Base-by-base conservation (phyloP, 1,140 invertebrate species). In the Drosophila kepulauana region DNA sequence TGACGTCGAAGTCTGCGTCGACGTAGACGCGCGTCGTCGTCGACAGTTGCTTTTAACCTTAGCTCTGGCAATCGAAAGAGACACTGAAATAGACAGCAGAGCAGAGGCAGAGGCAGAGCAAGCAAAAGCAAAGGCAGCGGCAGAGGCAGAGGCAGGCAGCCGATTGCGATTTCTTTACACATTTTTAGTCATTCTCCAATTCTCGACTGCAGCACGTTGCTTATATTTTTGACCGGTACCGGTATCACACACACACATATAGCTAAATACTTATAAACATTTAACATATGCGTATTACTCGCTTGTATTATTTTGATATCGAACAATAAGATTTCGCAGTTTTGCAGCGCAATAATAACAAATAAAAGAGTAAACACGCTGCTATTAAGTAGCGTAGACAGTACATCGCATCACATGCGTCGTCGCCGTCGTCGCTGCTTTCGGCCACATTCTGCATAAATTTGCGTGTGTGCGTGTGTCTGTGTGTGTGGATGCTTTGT, bases 21-120 rank as follows among this genome's bases (percentile, higher is more conserved):
- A 41, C 62, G 35, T 52, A 38, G 56, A 48, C 38, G 38, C 45
- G 33, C 33, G 33, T 33, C 33, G 15, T 48, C 30, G 45, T 54
- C 66, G 62, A 56, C 56, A 70, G 66, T 75, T 71, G 73, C 86
- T 88, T 86, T 88, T 78, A 84, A 87, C 84, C 82, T 85, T 78
- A 87, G 75, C 82, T 79, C 75, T 79, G 81, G 74, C 67, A 71
- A 71, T 70, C 58, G 66, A 69, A 67, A 69, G 58, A 57, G 66
- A 57, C 71, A 56, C 58, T 74, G 71, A 69, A 69, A 62, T 69
- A 74, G 71, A 69, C 71, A 46, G 62, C 57, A 52, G 33, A 25
- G 20, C 20, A 25, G 20, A 25, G 20, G 20, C 20, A 25, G 20
- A 25, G 20, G 20, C 20, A 25, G 20, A 25, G 20, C 20, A 25